Base-by-base conservation (phyloP, 2,888 invertebrate genomes). In the Agonopterix heracliana region DNA sequence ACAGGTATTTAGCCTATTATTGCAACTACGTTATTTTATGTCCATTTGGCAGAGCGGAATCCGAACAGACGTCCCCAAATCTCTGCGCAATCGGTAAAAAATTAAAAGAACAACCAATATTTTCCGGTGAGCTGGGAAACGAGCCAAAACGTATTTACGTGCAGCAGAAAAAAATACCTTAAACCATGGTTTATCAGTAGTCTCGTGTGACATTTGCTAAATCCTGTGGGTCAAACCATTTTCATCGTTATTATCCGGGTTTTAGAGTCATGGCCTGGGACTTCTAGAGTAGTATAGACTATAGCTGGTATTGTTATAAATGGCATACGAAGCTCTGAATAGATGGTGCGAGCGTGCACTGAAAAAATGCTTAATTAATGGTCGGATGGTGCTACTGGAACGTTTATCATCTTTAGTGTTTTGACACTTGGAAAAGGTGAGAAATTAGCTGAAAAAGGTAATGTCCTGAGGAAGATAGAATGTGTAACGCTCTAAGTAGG, bases 121-220 rank as follows among this genome's bases (percentile, higher is more conserved):
- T 71, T 74, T 65, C 63, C 65, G 65, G 57, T 73, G 60, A 72
- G 66, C 74, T 70, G 60, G 69, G 68, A 64, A 67, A 63, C 68
- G 73, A 68, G 71, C 64, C 71, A 68, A 66, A 76, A 69, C 69
- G 67, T 72, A 73, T 73, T 73, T 73, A 71, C 67, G 66, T 63
- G 62, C 60, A 57, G 59, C 64, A 12, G 26, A 7, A 65, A 68
- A 69, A 67, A 66, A 56, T 48, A 48, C 54, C 50, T 50, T 49
- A 57, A 47, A 41, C 41, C 63, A 66, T 26, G 26, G 68, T 71
- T 73, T 72, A 71, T 69, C 66, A 70, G 68, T 59, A 26, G 5
- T 26, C 26, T 7, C 26, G 26, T 26, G 5, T 26, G 26, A 26
- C 5, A 26, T 26, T 26, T 5, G 26, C 26, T 5, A 26, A 26